Percentiles rank a stretch among this genome's conserved stretches.
Conservation (phyloP, 1,140 invertebrate species). For the Nebria ingens region DNA sequence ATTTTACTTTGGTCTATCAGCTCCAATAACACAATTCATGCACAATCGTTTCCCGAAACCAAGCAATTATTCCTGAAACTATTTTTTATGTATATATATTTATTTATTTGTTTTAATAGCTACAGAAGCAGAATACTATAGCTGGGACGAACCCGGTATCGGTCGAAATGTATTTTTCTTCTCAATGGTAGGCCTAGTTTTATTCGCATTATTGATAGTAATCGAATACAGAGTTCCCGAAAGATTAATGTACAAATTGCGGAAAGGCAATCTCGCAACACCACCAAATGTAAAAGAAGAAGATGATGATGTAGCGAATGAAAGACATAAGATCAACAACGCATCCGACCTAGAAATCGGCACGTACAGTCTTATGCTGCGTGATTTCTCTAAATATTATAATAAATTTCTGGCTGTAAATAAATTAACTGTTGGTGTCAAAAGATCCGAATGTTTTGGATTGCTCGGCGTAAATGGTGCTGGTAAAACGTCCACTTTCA, state of each 20-base stretch:
- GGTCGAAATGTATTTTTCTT: conserved; percentile 32
- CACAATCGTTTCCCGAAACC: too few relatives aligned
- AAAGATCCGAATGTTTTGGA: conserved; percentile 73
- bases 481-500: conserved; percentile 75
- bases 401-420: conserved; percentile 58
- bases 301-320: conserved; percentile 36
- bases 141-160: conserved; percentile 37
- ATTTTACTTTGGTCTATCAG: too few relatives aligned
- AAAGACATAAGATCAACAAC: conserved; percentile 28
- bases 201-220: conserved; percentile 32
- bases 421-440: conserved; percentile 51
- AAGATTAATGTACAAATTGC: conserved; percentile 26
- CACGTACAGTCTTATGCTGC: conserved; percentile 35
- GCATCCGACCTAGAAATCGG: conserved; percentile 17
- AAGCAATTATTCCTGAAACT: too few relatives aligned
- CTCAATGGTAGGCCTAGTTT: conserved; percentile 24
- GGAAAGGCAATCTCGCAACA: conserved; percentile 14
- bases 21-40: too few relatives aligned
- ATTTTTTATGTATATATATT: too few relatives aligned
- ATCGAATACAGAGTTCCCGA: conserved; percentile 36
- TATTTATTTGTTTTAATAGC: conserved; percentile 35
- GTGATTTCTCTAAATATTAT: conserved; percentile 58
- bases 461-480: conserved; percentile 76
- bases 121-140: conserved; percentile 34
- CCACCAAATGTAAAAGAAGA: conserved; percentile 9